phyloP scores from a whole-genome alignment of 1,140 invertebrate genomes.

The Acyrthosiphon pisum region DNA sequence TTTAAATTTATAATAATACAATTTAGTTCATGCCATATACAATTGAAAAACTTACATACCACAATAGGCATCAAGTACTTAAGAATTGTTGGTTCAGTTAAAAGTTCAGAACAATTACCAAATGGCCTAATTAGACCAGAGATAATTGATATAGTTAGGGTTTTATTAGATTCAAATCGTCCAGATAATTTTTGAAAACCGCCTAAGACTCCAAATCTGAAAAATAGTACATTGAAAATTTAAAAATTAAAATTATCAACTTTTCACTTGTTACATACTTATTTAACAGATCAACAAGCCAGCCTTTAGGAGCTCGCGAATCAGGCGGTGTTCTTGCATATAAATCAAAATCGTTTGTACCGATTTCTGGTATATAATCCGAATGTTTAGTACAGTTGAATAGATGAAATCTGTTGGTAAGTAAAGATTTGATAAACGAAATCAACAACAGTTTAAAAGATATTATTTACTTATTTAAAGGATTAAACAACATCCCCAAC shows the following conservation, averaged over 20 bases:
- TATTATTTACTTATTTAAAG: slow-evolving; percentile 81
- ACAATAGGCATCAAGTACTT: slow-evolving; percentile 94
- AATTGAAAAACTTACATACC: slow-evolving; percentile 68
- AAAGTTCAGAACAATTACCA: slow-evolving; percentile 88
- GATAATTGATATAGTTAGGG: slow-evolving; percentile 80
- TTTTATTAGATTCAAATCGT: slow-evolving; percentile 79
- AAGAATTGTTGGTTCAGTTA: slow-evolving; percentile 88
- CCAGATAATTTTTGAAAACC: slow-evolving; percentile 90
- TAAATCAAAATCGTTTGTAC: slow-evolving; percentile 74
- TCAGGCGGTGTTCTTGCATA: slow-evolving; percentile 83
- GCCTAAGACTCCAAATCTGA: slow-evolving; percentile 82
- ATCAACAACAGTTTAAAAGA: neutral
- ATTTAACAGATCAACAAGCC: slow-evolving; percentile 96
- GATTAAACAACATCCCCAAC: slow-evolving; percentile 91
- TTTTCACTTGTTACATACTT: slow-evolving; percentile 64
- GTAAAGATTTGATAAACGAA: slow-evolving; percentile 49
- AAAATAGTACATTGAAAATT: slow-evolving; percentile 56
- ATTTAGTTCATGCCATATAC: slow-evolving; percentile 7
- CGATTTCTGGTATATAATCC: slow-evolving; percentile 76
- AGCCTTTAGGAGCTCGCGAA: slow-evolving; percentile 80
- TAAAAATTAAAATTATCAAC: neutral
- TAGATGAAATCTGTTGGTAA: slow-evolving; percentile 81
- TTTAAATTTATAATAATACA: slow-evolving; percentile 64
- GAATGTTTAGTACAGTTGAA: slow-evolving; percentile 85
- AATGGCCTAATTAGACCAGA: slow-evolving; percentile 88